Percentiles rank a stretch among this genome's conserved stretches.
Conservation (phyloP, 2,888 invertebrate species). For the Arge pagana region DNA sequence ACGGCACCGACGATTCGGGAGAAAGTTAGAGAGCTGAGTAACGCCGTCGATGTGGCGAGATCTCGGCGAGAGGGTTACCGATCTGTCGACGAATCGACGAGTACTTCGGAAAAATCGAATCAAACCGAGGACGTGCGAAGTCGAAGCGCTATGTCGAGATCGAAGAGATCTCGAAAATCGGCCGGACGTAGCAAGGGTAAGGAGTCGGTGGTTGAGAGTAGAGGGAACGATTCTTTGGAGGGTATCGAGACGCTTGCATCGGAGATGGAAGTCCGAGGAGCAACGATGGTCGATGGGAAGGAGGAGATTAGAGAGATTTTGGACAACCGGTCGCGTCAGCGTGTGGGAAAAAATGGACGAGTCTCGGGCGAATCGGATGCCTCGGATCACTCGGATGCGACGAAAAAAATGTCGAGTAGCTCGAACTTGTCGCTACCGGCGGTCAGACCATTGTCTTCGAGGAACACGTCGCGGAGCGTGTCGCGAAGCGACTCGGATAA, state of each 20-base stretch:
- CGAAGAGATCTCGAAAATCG: constrained; percentile 14
- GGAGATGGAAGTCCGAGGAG: constrained; percentile 20
- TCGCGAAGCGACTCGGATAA: constrained; percentile 35
- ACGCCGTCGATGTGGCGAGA: constrained; percentile 16
- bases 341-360: too few relatives aligned
- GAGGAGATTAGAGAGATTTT: neutral
- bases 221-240: constrained; percentile 12
- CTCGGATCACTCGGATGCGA: constrained; percentile 9
- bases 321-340: too few relatives aligned
- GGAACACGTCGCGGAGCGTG: constrained; percentile 30
- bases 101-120: constrained; percentile 22
- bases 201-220: constrained; percentile 13
- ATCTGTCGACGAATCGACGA: constrained; percentile 15
- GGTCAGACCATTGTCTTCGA: constrained; percentile 41
- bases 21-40: constrained; percentile 44
- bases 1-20: constrained; percentile 45
- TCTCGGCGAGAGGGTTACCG: constrained; percentile 15
- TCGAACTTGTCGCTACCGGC: constrained; percentile 43
- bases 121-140: constrained; percentile 24
- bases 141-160: constrained; percentile 16
- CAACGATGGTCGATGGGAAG: too few relatives aligned
- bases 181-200: neutral
- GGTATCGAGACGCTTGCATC: constrained; percentile 20
- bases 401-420: constrained; percentile 11
- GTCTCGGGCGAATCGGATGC: constrained; percentile 18